Percentiles rank a stretch among this genome's conserved stretches.
These are phyloP conservation scores for Gallinago media DNA, from an alignment of 2,113 vertebrate species.

Conservation along the genomic window DNA sequence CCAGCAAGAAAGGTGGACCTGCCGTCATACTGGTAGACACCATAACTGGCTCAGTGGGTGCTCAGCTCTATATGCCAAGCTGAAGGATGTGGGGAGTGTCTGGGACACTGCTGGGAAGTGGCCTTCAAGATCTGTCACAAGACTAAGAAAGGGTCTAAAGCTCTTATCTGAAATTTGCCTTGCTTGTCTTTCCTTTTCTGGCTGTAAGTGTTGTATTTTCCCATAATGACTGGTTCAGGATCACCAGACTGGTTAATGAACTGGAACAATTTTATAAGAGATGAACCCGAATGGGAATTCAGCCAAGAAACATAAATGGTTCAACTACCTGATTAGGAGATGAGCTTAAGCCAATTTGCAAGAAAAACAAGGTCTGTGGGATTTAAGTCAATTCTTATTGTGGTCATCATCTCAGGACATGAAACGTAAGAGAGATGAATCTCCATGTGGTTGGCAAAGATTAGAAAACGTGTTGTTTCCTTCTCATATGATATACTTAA, in stretches of 20 bases:
- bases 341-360: slow-evolving; percentile 30
- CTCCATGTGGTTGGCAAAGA: not conserved
- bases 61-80: not conserved
- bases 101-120: not conserved
- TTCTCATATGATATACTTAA: slow-evolving; percentile 44
- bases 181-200: not conserved
- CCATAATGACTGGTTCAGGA: not conserved
- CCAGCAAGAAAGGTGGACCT: not conserved
- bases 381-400: slow-evolving; percentile 37
- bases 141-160: not conserved
- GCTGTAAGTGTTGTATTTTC: not conserved
- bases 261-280: slow-evolving; percentile 20
- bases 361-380: slow-evolving; percentile 24
- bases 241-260: slow-evolving; percentile 25
- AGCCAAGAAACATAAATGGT: slow-evolving; percentile 33
- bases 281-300: not conserved
- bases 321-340: slow-evolving; percentile 48
- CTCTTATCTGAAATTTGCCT: not conserved
- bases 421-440: not conserved
- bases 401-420: not conserved
- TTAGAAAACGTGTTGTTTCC: slow-evolving; percentile 40
- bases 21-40: rapidly evolving
- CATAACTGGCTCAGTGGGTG: not conserved
- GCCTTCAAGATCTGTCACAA: not conserved
- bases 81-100: not conserved